Evolutionary conservation across 2,797 vertebrate genomes (phyloP).

Genomic region (Molossus molossus): DNA sequence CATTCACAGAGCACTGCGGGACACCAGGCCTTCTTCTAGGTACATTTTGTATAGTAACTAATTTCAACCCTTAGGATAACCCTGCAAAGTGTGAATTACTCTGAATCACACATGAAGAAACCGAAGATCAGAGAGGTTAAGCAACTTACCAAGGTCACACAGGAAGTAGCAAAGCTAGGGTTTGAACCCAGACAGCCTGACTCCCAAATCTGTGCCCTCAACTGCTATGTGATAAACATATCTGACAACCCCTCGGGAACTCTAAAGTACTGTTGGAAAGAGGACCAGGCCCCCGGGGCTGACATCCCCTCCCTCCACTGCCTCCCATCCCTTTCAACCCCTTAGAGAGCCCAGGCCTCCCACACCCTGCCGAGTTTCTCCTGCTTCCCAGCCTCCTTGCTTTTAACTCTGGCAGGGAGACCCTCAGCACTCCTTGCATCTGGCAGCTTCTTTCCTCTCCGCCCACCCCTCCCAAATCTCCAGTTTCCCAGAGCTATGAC

Average conservation of each 20-base stretch:
- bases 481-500: constrained; percentile 61
- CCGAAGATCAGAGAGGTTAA: constrained; percentile 36
- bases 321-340: no score
- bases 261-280: neutral
- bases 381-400: neutral
- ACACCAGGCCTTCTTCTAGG: neutral
- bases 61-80: neutral
- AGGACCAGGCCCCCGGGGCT: neutral
- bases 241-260: neutral
- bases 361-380: neutral
- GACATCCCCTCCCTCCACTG: neutral
- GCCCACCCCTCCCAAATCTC: constrained; percentile 16
- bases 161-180: constrained; percentile 32
- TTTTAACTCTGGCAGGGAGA: constrained; percentile 8
- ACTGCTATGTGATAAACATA: neutral
- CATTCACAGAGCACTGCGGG: neutral
- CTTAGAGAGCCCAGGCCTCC: neutral
- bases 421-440: neutral
- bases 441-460: neutral
- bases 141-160: constrained; percentile 72
- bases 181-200: neutral
- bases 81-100: neutral
- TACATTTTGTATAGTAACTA: neutral
- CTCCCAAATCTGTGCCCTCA: constrained; percentile 11
- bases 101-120: neutral